Evolutionary conservation across 53 echinoderm and acorn worm genomes (phyloP), one percentile per base, ranked within the genome.

Genomic region (Mesocentrotus franciscanus): DNA sequence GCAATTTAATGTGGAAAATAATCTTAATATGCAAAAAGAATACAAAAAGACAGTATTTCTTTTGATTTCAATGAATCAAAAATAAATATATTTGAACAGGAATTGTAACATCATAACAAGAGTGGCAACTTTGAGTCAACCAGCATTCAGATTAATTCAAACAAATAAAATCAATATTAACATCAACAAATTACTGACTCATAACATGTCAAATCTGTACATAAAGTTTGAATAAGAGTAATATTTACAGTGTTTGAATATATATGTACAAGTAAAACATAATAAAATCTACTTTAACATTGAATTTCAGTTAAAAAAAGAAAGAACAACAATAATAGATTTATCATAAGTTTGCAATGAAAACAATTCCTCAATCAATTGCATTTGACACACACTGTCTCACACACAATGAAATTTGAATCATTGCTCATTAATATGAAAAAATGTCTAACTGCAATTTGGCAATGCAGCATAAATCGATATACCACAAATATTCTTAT

Each of bases 21-120:
- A 30, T 74, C 12, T 30, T 14, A 74, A 81, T 81, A 81, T 36
- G 7, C 13, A 18, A 20, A 22, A 81, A 32, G 29, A 76, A 29
- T 12, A 76, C 13, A 18, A 20, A 22, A 81, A 32, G 29, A 76
- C 12, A 2, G 33, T 10, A 30, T 10, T 68, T 68, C 7, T 24
- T 22, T 39, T 42, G 42, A 39, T 20, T 39, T 81, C 20, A 81
- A 39, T 42, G 81, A 81, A 42, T 81, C 17, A 20, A 39, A 81
- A 81, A 81, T 81, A 81, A 81, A 81, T 81, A 81, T 81, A 81
- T 81, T 81, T 42, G 29, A 81, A 29, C 16, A 81, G 3, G 42
- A 81, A 81, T 22, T 39, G 20, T 42, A 81, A 81, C 27, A 33
- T 18, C 20, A 18, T 81, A 81, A 81, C 81, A 81, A 42, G 81